Conservation (phyloP, 1,140 invertebrate species). For the Megalopta genalis region DNA sequence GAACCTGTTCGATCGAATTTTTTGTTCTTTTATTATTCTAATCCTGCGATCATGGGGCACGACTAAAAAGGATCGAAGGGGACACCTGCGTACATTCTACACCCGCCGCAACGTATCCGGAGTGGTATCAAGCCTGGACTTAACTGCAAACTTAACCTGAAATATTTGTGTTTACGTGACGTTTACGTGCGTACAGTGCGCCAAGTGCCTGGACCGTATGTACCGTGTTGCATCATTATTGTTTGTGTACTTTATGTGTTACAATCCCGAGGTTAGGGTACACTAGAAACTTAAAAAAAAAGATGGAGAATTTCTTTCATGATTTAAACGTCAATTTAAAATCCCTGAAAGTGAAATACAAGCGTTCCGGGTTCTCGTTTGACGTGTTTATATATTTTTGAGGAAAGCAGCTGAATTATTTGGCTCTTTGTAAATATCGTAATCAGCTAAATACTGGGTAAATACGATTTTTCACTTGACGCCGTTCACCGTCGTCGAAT, state of each 20-base stretch:
- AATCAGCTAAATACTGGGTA: too few relatives aligned
- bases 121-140: not conserved
- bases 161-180: slow-evolving; percentile 33
- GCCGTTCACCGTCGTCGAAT: not conserved
- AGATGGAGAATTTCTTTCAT: too few relatives aligned
- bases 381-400: too few relatives aligned
- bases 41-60: not conserved
- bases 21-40: not conserved
- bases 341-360: too few relatives aligned
- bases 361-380: too few relatives aligned
- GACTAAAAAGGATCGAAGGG: not conserved
- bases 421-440: too few relatives aligned
- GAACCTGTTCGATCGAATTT: not conserved
- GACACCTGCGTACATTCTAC: not conserved
- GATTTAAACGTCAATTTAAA: too few relatives aligned
- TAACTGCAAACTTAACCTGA: slow-evolving; percentile 14
- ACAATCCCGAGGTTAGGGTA: not conserved
- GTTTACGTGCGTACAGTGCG: not conserved
- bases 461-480: not conserved
- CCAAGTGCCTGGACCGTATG: not conserved
- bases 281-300: too few relatives aligned
- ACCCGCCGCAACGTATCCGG: not conserved
- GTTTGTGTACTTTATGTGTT: not conserved
- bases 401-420: too few relatives aligned
- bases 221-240: not conserved